Percentiles rank a stretch among this genome's conserved stretches.
phyloP scores from a whole-genome alignment of 1,140 invertebrate species.

The Luehdorfia chinensis region DNA sequence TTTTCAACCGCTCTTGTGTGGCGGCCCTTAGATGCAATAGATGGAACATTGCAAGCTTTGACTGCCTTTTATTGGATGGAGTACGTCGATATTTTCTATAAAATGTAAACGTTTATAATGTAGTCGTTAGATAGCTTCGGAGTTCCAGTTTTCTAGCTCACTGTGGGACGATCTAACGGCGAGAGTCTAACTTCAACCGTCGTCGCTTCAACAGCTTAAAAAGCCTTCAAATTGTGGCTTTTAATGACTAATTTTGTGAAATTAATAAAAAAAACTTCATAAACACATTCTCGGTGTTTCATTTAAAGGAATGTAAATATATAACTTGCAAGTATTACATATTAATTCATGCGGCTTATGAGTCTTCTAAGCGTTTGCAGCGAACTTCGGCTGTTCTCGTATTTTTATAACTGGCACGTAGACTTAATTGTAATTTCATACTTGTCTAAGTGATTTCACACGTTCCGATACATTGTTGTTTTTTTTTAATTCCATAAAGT shows the following conservation, averaged over 20 bases:
- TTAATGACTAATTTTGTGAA: conserved; percentile 76
- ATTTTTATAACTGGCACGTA: no score
- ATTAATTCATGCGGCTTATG: no score
- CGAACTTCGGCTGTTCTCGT: no score
- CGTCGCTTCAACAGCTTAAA: conserved; percentile 73
- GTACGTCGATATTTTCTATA: conserved; percentile 70
- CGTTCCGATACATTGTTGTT: no score
- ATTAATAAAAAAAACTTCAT: conserved; percentile 73
- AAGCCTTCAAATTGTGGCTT: conserved; percentile 75
- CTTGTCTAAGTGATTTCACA: no score
- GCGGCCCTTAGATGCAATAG: conserved; percentile 37
- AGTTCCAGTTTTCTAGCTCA: conserved; percentile 59
- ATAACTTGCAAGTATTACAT: no score
- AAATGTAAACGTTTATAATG: conserved; percentile 62
- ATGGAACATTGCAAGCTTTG: conserved; percentile 51
- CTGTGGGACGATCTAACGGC: conserved; percentile 44
- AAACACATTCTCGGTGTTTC: conserved; percentile 42
- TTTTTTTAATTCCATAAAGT: no score
- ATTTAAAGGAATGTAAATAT: no score
- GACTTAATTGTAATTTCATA: no score
- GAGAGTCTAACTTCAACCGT: conserved; percentile 45
- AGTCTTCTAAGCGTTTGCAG: no score
- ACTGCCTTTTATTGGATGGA: conserved; percentile 57
- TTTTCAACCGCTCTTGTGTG: conserved; percentile 22
- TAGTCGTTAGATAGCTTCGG: conserved; percentile 68